Evolutionary conservation across 1,140 invertebrate genomes (phyloP).

Genomic region (Galleria mellonella): DNA sequence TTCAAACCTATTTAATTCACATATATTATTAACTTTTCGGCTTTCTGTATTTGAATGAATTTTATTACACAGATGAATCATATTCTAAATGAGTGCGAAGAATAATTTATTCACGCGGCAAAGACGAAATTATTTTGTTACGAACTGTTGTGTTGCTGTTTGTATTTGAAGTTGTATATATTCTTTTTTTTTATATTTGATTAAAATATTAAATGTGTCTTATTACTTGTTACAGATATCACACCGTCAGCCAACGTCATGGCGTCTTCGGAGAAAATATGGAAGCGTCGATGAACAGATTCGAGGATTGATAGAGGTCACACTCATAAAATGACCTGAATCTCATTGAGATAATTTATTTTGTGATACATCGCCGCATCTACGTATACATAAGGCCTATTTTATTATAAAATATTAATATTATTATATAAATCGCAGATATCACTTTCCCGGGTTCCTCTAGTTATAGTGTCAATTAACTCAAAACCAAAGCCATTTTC

Average conservation of each 20-base stretch:
- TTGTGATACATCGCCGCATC: background rate
- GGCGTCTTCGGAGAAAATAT: slow-evolving; percentile 10
- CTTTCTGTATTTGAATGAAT: too few species aligned
- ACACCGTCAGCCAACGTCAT: background rate
- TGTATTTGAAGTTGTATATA: too few species aligned
- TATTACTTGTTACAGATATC: slow-evolving; percentile 11
- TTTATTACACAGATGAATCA: too few species aligned
- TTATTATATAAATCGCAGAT: slow-evolving; percentile 24
- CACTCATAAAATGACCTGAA: slow-evolving; percentile 2
- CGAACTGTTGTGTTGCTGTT: too few species aligned
- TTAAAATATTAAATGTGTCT: background rate
- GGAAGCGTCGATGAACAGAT: slow-evolving; percentile 35
- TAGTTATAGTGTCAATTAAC: slow-evolving; percentile 49
- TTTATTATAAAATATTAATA: slow-evolving; percentile 36
- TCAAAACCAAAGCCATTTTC: slow-evolving; percentile 33
- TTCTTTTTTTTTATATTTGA: too few species aligned
- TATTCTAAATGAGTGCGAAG: too few species aligned
- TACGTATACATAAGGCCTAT: slow-evolving; percentile 26
- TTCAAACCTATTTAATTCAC: too few species aligned
- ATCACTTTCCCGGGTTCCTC: slow-evolving; percentile 36
- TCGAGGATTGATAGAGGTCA: slow-evolving; percentile 1
- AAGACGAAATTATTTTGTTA: too few species aligned
- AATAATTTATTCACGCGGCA: too few species aligned
- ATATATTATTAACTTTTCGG: too few species aligned
- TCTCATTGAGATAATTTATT: background rate